Percentiles rank a stretch among this genome's conserved stretches.
Evolutionary conservation across 2,113 vertebrate genomes (phyloP).

Genomic region (Microtus pennsylvanicus): DNA sequence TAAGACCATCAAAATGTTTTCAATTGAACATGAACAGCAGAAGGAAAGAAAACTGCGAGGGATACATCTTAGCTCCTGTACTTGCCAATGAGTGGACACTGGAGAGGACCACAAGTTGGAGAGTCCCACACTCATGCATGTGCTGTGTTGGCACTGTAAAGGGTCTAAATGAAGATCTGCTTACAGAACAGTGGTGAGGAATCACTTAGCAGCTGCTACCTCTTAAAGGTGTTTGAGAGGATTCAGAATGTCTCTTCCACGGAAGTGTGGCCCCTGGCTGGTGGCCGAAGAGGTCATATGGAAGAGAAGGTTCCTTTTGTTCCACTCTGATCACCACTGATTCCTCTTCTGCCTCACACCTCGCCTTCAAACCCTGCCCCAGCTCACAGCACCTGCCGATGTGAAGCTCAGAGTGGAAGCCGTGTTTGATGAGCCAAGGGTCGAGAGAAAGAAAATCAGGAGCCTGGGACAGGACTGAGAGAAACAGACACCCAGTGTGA

Average conservation of each 20-base stretch:
- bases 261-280: background rate
- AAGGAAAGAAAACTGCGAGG: too few species aligned
- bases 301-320: background rate
- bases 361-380: background rate
- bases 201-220: background rate
- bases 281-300: rapidly evolving
- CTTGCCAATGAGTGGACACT: background rate
- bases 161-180: background rate
- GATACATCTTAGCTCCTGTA: too few species aligned
- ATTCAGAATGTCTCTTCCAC: background rate
- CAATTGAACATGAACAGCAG: background rate
- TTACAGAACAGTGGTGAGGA: background rate
- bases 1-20: background rate
- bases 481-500: rapidly evolving
- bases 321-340: background rate
- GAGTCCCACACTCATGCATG: background rate
- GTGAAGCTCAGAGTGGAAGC: background rate
- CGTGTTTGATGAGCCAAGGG: background rate
- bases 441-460: background rate
- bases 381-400: rapidly evolving
- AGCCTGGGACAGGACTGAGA: background rate
- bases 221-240: background rate
- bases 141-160: background rate
- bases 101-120: background rate
- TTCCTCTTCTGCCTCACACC: rapidly evolving